Base-by-base conservation (phyloP, 2,888 invertebrate species). In the Seira ritae region DNA sequence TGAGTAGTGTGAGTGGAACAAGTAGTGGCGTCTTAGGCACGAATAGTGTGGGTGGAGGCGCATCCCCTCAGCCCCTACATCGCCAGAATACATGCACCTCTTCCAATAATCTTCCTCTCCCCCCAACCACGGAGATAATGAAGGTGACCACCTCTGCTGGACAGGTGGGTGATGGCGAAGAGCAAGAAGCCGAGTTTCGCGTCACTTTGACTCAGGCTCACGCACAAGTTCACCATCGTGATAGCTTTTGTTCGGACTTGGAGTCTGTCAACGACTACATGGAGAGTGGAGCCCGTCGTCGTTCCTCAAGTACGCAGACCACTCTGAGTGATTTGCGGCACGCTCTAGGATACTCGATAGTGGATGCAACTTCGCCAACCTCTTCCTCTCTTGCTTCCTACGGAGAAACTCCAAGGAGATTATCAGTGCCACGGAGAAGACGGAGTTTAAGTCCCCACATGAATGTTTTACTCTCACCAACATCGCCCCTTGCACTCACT, bases 301-400 rank as follows among this genome's bases (percentile, higher is more conserved):
- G 87, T 1, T 87, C 87, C 8, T 87, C 87, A 20, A 87, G 87
- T 23, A 89, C 88, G 0, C 88, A 89, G 65, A 89, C 88, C 15
- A 88, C 88, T 4, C 70, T 87, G n/a, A 87, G 86, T 4, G 88
- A 89, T 62, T 55, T 89, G 50, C 75, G 87, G n/a, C 85, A 85
- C 22, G 86, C 87, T 37, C 83, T 88, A 20, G 80, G 84, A 31
- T 66, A 76, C 23, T 80, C 76, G 8, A 65, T 68, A 1, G 55
- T 62, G n/a, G 71, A 68, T 4, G 76, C 42, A 10, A 66, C 20
- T 10, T 77, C 82, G n/a, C 70, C 74, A 15, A 46, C 72, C 0
- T 20, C 73, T 10, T 74, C 62, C 42, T 80, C 84, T 8, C 67
- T 73, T 1, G 60, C 73, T 20, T 68, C 82, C 15, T 20, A 77